Evolutionary conservation across 64 coral and sea anemone genomes (phyloP), one percentile per base, ranked within the genome.

Genomic region (Anthopleura sola): DNA sequence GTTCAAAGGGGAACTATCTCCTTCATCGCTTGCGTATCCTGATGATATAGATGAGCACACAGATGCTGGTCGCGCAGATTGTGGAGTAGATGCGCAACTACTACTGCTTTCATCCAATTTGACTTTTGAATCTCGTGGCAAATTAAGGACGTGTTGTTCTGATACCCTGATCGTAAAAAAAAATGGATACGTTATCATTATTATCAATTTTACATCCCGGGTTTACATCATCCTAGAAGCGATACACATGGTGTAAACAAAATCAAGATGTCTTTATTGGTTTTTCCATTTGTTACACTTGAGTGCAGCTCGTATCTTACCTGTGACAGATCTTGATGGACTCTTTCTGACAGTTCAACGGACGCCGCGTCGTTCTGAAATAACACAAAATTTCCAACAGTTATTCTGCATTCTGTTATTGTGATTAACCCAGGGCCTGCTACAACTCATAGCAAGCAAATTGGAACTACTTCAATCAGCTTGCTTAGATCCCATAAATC

Each of bases 11-110:
- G 55, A 47, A 36, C 50, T 17, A 2, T 83, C 82, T 60, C 82
- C 82, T 53, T 81, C 78, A 36, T 81, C 78, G 50, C 82, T 83
- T 28, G 82, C 82, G 50, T 83, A 83, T 3, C 82, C 82, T 21
- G 82, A 83, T 11, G 82, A 83, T 7, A 56, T 19, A 36, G 82
- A 83, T 38, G 82, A 83, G 82, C 82, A 83, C 3, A 83, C 47
- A 29, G 82, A 83, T 8, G 55, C 82, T 58, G 82, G 82, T 36
- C 82, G 26, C 34, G 51, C 32, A 16, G 28, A 71, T 39, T 83
- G 76, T 37, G 24, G 24, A 6, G 37, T 18, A 21, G 26, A 19
- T n/a, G 58, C 66, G 28, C 31, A 71, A 32, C 29, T 15, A 26
- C 76, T 48, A 17, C 11, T 48, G 39, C 37, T 79, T 79, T 48